Percentiles rank a stretch among this genome's conserved stretches.
These are phyloP conservation scores for Artibeus jamaicensis DNA, from an alignment of 2,797 vertebrate genomes.

Conservation along the genomic window DNA sequence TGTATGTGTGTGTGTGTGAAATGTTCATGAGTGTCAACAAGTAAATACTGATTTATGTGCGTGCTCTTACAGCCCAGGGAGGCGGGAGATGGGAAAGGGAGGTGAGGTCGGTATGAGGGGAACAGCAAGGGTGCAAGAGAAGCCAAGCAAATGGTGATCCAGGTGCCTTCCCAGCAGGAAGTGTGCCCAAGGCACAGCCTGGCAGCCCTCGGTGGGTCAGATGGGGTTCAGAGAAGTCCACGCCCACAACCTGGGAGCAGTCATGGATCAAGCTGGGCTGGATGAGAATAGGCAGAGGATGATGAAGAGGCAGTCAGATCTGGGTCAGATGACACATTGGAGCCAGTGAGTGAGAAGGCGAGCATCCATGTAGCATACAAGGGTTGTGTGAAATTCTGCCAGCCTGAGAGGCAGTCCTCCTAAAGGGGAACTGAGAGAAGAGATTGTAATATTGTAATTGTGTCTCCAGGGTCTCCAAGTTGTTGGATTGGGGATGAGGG, in stretches of 20 bases:
- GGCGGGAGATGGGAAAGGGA: not conserved
- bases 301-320: not conserved
- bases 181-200: not conserved
- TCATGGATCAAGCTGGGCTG: not conserved
- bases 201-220: not conserved
- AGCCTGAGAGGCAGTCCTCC: not conserved
- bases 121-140: not conserved
- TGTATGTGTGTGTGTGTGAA: not conserved
- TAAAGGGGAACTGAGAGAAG: not conserved
- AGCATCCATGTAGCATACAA: not conserved
- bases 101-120: not conserved
- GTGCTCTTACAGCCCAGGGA: not conserved
- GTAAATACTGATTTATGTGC: slow-evolving; percentile 51
- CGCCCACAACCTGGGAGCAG: not conserved
- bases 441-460: not conserved
- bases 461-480: not conserved
- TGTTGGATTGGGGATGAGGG: not conserved
- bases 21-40: slow-evolving; percentile 19
- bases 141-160: slow-evolving; percentile 53
- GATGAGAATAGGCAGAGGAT: not conserved
- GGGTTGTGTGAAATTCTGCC: not conserved
- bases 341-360: not conserved
- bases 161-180: slow-evolving; percentile 54
- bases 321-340: not conserved
- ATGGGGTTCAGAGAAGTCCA: slow-evolving; percentile 11